phyloP scores from a whole-genome alignment of 2,113 vertebrate genomes.

The Oxygymnocypris stewartii region DNA sequence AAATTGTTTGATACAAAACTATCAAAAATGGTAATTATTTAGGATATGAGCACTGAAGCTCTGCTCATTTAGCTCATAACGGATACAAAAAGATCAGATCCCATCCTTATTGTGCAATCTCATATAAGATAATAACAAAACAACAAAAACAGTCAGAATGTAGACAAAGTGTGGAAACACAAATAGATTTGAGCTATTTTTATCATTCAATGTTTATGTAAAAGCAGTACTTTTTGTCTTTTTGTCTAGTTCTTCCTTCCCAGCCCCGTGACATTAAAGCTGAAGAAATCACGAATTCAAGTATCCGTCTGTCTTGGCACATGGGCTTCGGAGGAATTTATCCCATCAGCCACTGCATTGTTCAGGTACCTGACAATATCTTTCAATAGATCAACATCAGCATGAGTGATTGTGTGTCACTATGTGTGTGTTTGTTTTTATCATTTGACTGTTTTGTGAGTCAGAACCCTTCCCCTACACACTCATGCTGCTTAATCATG shows the following conservation, averaged over 20 bases:
- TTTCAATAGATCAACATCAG: background rate
- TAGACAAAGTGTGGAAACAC: background rate
- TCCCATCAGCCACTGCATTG: constrained; percentile 75
- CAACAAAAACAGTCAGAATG: background rate
- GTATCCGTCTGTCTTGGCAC: constrained; percentile 77
- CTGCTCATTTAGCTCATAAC: background rate
- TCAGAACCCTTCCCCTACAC: background rate
- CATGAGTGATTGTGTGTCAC: background rate
- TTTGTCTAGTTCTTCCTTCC: constrained; percentile 77
- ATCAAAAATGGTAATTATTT: background rate
- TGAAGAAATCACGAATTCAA: constrained; percentile 68
- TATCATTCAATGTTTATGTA: background rate
- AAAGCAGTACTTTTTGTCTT: background rate
- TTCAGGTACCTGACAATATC: constrained; percentile 78
- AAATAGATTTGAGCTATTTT: background rate
- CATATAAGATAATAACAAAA: background rate
- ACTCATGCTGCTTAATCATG: constrained; percentile 43
- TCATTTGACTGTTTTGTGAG: constrained; percentile 17
- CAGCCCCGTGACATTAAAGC: constrained; percentile 68
- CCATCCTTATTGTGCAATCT: background rate
- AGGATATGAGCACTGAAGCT: no score
- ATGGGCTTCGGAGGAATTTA: constrained; percentile 81
- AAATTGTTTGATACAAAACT: no score
- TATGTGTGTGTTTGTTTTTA: background rate
- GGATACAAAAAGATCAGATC: background rate